Percentiles rank a stretch among this genome's conserved stretches.
Evolutionary conservation across 2,888 invertebrate species (phyloP).

Genomic region (Panopea generosa): DNA sequence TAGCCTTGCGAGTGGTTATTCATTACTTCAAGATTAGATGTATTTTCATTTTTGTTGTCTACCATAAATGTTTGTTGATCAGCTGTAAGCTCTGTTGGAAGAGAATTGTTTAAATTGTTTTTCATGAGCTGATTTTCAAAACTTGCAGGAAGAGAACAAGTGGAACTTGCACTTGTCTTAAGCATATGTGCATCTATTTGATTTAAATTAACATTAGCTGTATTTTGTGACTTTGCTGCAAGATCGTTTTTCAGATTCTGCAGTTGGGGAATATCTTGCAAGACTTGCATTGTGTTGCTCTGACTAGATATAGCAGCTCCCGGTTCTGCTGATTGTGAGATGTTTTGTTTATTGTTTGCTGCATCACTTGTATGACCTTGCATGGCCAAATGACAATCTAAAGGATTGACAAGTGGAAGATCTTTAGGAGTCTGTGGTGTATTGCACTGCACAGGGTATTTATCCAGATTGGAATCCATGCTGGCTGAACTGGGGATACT

Average conservation of each 20-base stretch:
- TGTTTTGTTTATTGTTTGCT: background rate
- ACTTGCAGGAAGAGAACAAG: conserved; percentile 48
- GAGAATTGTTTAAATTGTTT: conserved; percentile 22
- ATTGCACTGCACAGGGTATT: conserved; percentile 60
- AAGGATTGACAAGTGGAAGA: conserved; percentile 45
- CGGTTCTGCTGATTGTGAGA: background rate
- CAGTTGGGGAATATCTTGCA: conserved; percentile 44
- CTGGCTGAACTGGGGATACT: conserved; percentile 39
- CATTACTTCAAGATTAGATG: too few species aligned
- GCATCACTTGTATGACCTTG: background rate
- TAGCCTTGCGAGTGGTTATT: too few species aligned
- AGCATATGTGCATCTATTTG: too few species aligned
- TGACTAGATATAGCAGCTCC: conserved; percentile 31
- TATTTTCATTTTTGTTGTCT: too few species aligned
- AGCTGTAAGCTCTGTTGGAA: conserved; percentile 43
- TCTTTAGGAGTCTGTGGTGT: conserved; percentile 62
- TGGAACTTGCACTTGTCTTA: background rate
- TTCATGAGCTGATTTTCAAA: conserved; percentile 22
- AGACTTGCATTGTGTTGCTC: conserved; percentile 27
- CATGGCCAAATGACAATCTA: conserved; percentile 35
- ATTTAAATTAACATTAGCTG: too few species aligned
- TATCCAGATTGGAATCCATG: conserved; percentile 43
- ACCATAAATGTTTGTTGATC: too few species aligned
- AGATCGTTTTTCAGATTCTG: conserved; percentile 44
- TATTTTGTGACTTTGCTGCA: too few species aligned